Conservation (phyloP, 2,888 invertebrate species). For the Parthenolecanium corni region DNA sequence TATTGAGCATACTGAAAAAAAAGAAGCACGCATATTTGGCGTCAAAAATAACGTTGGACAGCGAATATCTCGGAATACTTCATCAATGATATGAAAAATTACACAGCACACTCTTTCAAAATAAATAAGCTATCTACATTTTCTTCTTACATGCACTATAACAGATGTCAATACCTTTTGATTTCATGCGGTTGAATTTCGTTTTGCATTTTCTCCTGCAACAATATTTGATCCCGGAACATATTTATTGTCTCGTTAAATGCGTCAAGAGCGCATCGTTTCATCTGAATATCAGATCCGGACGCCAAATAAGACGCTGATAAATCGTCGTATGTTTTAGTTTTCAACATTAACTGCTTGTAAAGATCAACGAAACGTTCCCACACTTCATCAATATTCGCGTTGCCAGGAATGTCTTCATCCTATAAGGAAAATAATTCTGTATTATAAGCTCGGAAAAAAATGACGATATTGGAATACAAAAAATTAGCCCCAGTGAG, state of each 20-base stretch:
- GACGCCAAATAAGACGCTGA: constrained; percentile 65
- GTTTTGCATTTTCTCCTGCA: constrained; percentile 64
- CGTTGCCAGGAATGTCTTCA: constrained; percentile 25
- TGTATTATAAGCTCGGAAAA: too few species aligned
- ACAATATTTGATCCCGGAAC: constrained; percentile 75
- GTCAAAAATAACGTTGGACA: too few species aligned
- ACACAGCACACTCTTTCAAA: too few species aligned
- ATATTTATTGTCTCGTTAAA: constrained; percentile 77
- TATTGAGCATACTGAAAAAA: constrained; percentile 50
- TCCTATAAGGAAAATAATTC: not conserved
- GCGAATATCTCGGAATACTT: too few species aligned
- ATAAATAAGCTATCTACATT: too few species aligned
- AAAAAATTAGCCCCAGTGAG: too few species aligned
- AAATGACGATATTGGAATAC: too few species aligned
- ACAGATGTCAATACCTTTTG: constrained; percentile 35
- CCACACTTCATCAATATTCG: constrained; percentile 30
- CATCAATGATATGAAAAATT: too few species aligned
- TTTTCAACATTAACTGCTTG: constrained; percentile 55
- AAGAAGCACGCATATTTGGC: not conserved
- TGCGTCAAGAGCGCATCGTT: constrained; percentile 77
- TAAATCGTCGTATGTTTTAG: constrained; percentile 60
- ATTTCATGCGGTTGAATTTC: constrained; percentile 77
- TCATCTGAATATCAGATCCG: constrained; percentile 65
- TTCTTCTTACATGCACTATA: too few species aligned
- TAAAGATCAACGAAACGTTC: constrained; percentile 52